These are phyloP conservation scores for Electrona antarctica DNA, from an alignment of 2,113 vertebrate genomes.

Conservation along the genomic window DNA sequence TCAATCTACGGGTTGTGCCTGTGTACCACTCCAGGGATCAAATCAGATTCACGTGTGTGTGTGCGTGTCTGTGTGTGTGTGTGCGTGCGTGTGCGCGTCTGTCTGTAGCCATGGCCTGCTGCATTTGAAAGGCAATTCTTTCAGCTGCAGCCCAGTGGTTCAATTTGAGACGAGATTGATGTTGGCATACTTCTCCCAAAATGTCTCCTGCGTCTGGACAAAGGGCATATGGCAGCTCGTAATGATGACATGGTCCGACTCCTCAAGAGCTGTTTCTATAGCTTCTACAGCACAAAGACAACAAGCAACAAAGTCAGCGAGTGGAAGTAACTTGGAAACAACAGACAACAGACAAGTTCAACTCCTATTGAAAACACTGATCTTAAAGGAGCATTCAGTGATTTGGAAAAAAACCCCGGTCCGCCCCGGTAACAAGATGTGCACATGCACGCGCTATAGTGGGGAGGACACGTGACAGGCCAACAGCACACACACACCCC, in stretches of 20 bases:
- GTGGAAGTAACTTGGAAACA: neutral
- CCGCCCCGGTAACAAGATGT: too few relatives aligned
- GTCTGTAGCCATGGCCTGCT: slow-evolving; percentile 66
- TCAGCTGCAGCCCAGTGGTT: slow-evolving; percentile 67
- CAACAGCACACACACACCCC: too few relatives aligned
- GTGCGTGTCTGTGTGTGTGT: too few relatives aligned
- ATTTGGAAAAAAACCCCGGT: too few relatives aligned
- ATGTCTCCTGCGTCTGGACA: slow-evolving; percentile 74
- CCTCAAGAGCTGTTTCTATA: slow-evolving; percentile 22
- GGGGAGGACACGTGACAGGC: too few relatives aligned
- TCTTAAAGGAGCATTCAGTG: too few relatives aligned
- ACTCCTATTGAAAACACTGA: neutral
- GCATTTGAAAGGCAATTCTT: slow-evolving; percentile 76
- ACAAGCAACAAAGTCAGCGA: neutral
- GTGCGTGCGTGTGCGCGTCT: too few relatives aligned
- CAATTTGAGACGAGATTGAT: slow-evolving; percentile 75
- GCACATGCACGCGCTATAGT: too few relatives aligned
- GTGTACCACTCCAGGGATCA: slow-evolving; percentile 73
- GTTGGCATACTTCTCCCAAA: slow-evolving; percentile 64
- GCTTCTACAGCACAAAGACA: slow-evolving; percentile 46
- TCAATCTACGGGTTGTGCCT: slow-evolving; percentile 80
- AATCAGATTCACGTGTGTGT: slow-evolving; percentile 60
- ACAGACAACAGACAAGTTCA: neutral
- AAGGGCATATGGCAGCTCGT: slow-evolving; percentile 63
- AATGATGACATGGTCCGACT: slow-evolving; percentile 65